These are phyloP conservation scores for Macroramphosus scolopax DNA, from an alignment of 2,797 vertebrate genomes.

Conservation along the genomic window DNA sequence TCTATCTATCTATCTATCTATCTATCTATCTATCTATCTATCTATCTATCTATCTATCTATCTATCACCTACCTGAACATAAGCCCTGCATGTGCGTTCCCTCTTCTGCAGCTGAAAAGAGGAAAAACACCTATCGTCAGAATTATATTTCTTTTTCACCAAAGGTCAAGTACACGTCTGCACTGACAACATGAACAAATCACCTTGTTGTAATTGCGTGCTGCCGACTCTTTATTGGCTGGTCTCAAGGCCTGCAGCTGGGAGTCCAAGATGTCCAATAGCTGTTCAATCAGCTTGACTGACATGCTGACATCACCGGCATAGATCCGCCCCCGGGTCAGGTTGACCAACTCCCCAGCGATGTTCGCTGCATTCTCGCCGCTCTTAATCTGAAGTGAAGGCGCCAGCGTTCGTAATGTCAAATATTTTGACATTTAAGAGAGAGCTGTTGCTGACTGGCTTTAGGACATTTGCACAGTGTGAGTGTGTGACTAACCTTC, in stretches of 20 bases:
- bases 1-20: slow-evolving; percentile 3
- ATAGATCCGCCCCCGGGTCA: slow-evolving; percentile 89
- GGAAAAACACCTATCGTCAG: slow-evolving; percentile 26
- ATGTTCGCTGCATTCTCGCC: slow-evolving; percentile 94
- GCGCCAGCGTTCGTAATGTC: slow-evolving; percentile 54
- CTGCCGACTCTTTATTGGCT: slow-evolving; percentile 88
- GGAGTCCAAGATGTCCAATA: slow-evolving; percentile 90
- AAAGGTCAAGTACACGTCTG: slow-evolving; percentile 51
- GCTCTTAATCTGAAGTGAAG: slow-evolving; percentile 84
- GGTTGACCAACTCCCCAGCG: slow-evolving; percentile 88
- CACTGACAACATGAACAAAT: slow-evolving; percentile 20
- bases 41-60: not conserved
- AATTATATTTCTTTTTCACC: slow-evolving; percentile 35
- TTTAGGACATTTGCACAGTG: slow-evolving; percentile 42
- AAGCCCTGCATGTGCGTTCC: slow-evolving; percentile 87
- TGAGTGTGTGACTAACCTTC: slow-evolving; percentile 79
- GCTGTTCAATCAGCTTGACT: slow-evolving; percentile 88
- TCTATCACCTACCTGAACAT: slow-evolving; percentile 83
- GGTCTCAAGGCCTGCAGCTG: slow-evolving; percentile 91
- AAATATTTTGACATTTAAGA: slow-evolving; percentile 67
- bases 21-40: slow-evolving; percentile 1
- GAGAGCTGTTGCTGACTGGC: slow-evolving; percentile 38
- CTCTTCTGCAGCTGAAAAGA: slow-evolving; percentile 87
- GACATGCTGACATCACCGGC: slow-evolving; percentile 93
- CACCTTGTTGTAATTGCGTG: slow-evolving; percentile 94